These are phyloP conservation scores for Pachycephus smyrnensis DNA, from an alignment of 2,888 invertebrate species.

Conservation along the genomic window DNA sequence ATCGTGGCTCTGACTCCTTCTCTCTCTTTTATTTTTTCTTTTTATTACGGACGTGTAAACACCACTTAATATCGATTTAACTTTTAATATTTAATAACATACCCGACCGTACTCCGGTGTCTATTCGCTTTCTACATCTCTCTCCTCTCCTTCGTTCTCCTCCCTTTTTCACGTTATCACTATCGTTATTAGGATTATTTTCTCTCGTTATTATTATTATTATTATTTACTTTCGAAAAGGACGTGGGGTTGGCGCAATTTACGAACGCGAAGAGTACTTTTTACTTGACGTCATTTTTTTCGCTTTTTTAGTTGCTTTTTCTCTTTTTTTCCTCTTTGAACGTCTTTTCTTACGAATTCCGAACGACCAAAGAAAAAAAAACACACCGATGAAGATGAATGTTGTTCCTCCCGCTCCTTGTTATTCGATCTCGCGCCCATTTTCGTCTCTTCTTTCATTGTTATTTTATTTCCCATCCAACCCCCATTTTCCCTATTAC, in stretches of 20 bases:
- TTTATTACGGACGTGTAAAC: background rate
- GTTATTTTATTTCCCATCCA: background rate
- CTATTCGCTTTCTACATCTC: background rate
- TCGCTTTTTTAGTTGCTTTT: background rate
- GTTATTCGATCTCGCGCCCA: background rate
- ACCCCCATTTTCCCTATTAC: background rate
- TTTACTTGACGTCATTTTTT: background rate
- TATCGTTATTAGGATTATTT: background rate
- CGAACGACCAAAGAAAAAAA: conserved; percentile 10
- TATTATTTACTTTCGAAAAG: background rate
- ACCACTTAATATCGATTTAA: background rate
- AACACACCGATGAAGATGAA: conserved; percentile 12
- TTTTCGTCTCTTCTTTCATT: background rate
- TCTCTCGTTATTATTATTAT: background rate
- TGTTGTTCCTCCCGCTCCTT: background rate
- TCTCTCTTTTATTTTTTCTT: background rate
- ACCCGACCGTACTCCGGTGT: background rate
- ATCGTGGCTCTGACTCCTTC: background rate
- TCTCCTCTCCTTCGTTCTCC: background rate
- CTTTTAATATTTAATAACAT: background rate
- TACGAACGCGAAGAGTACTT: background rate
- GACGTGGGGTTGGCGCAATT: background rate
- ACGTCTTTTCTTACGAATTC: background rate
- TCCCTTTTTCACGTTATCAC: background rate
- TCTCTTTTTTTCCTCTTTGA: background rate